Percentiles rank a stretch among this genome's conserved stretches.
These are phyloP conservation scores for Pseudococcus viburni DNA, from an alignment of 2,888 invertebrate species.

Conservation along the genomic window DNA sequence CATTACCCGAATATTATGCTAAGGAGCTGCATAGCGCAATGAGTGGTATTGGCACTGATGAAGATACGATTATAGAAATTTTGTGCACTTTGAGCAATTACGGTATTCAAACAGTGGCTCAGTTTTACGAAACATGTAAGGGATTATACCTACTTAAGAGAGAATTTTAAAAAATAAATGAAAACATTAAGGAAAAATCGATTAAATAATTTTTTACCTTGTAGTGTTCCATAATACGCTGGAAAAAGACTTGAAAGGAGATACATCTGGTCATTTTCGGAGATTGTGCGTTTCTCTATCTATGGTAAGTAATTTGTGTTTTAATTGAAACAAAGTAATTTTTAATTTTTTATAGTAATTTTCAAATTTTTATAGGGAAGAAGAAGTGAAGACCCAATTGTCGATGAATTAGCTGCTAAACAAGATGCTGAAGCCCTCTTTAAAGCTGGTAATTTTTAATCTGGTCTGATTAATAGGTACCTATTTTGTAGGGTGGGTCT, in stretches of 20 bases:
- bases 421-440: conserved; percentile 87
- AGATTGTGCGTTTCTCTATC: conserved; percentile 89
- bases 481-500: no score
- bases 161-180: not conserved
- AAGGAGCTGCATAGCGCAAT: conserved; percentile 73
- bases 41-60: conserved; percentile 73
- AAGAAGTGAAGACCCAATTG: conserved; percentile 89
- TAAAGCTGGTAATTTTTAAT: conserved; percentile 75
- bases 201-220: not conserved
- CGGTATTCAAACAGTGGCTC: conserved; percentile 71
- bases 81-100: conserved; percentile 73
- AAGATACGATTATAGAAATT: conserved; percentile 73
- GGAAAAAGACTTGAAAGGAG: conserved; percentile 89
- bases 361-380: conserved; percentile 75
- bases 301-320: conserved; percentile 73
- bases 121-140: conserved; percentile 71
- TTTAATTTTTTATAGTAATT: conserved; percentile 68
- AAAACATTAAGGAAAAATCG: not conserved
- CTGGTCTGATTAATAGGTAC: not conserved
- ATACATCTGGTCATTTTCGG: conserved; percentile 96
- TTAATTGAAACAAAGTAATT: no score
- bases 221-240: conserved; percentile 72
- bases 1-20: conserved; percentile 73
- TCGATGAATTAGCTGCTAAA: conserved; percentile 85
- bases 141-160: not conserved